Percentiles rank a stretch among this genome's conserved stretches.
Evolutionary conservation across 2,888 invertebrate species (phyloP).

Genomic region (Dysmachus trigonus): DNA sequence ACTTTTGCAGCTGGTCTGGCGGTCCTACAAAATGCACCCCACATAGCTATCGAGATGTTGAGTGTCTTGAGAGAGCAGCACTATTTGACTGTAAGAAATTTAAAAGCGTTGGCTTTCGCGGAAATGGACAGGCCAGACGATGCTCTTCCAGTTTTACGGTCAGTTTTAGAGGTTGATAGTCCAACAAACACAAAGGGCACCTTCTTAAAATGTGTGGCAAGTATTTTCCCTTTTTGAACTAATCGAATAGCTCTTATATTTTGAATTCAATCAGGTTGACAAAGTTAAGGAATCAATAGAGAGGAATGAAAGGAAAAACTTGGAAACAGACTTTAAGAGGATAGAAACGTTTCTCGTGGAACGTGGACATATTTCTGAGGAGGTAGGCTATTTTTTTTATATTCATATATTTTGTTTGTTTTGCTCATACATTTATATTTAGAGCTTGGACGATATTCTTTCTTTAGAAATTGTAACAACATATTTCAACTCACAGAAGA

Average conservation of each 20-base stretch:
- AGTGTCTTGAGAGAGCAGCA: slow-evolving; percentile 67
- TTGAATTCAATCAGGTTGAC: slow-evolving; percentile 58
- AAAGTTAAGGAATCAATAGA: slow-evolving; percentile 66
- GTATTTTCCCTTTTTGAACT: slow-evolving; percentile 53
- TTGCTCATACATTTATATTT: not conserved
- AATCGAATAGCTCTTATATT: slow-evolving; percentile 2
- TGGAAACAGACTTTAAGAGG: slow-evolving; percentile 68
- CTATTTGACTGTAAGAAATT: slow-evolving; percentile 75
- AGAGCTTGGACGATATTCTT: slow-evolving; percentile 49
- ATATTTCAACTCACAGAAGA: slow-evolving; percentile 16
- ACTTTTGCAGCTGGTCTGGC: slow-evolving; percentile 74
- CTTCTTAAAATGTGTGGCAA: slow-evolving; percentile 72
- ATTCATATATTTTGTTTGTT: not conserved
- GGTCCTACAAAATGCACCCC: slow-evolving; percentile 73
- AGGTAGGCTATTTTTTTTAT: slow-evolving; percentile 17
- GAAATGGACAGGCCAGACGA: slow-evolving; percentile 73
- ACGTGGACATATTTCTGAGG: slow-evolving; percentile 48
- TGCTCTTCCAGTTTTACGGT: slow-evolving; percentile 69
- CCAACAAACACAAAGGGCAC: slow-evolving; percentile 64
- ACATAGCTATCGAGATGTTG: slow-evolving; percentile 74
- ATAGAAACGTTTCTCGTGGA: slow-evolving; percentile 68
- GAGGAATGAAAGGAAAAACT: slow-evolving; percentile 66
- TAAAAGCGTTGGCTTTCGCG: slow-evolving; percentile 72
- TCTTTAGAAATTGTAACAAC: slow-evolving; percentile 47
- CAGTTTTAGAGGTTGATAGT: slow-evolving; percentile 68